These are phyloP conservation scores for Brachionus rubens DNA, from an alignment of 1,140 invertebrate species.

Conservation along the genomic window DNA sequence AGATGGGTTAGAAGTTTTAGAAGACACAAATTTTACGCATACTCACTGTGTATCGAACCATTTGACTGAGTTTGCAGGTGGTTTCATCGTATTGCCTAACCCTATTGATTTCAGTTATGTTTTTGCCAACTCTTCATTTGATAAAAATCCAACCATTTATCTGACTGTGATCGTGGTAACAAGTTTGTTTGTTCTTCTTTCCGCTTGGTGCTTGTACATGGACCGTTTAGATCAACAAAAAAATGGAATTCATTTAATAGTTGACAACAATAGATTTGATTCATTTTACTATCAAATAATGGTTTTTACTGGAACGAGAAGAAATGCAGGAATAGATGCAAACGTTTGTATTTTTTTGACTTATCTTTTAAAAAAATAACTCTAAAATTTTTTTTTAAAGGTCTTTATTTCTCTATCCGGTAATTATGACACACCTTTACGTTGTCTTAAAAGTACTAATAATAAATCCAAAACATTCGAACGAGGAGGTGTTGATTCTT, in stretches of 20 bases:
- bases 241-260: conserved; percentile 50
- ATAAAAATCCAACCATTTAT: conserved; percentile 65
- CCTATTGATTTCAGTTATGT: conserved; percentile 59
- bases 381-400: too few species aligned
- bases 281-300: conserved; percentile 64
- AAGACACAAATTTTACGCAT: not conserved
- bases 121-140: conserved; percentile 61
- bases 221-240: conserved; percentile 48
- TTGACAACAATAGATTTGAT: conserved; percentile 62
- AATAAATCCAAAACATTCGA: conserved; percentile 6
- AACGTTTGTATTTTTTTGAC: too few species aligned
- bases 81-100: conserved; percentile 58
- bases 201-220: conserved; percentile 49
- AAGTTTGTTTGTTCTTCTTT: conserved; percentile 58
- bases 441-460: conserved; percentile 2
- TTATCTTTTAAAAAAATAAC: too few species aligned
- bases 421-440: not conserved
- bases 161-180: conserved; percentile 62
- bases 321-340: conserved; percentile 54
- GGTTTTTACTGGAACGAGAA: conserved; percentile 62
- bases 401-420: too few species aligned
- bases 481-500: conserved; percentile 60
- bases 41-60: conserved; percentile 56
- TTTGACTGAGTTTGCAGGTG: conserved; percentile 58
- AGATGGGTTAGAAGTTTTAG: not conserved